Evolutionary conservation across 2,113 vertebrate genomes (phyloP).

Genomic region (Calonectris borealis): DNA sequence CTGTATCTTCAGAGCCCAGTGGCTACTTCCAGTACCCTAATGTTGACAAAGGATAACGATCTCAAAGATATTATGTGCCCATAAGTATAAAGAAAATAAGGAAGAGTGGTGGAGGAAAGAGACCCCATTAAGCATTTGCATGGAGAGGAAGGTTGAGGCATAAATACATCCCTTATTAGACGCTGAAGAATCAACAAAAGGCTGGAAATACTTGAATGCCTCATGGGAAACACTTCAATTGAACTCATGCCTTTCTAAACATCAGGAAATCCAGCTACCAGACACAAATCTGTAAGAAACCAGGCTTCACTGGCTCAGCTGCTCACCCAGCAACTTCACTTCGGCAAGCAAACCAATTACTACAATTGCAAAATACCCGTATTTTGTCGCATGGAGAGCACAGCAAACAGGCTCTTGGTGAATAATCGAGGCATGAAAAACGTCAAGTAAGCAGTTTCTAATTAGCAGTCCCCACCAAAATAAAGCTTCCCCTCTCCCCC

Average conservation of each 20-base stretch:
- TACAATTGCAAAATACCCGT: not conserved
- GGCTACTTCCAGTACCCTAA: not conserved
- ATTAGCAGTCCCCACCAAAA: not conserved
- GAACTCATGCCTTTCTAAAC: conserved; percentile 31
- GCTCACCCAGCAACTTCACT: not conserved
- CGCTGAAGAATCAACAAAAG: conserved; percentile 4
- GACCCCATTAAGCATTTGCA: not conserved
- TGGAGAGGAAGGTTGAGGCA: not conserved
- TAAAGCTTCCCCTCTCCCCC: not conserved
- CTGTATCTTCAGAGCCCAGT: not conserved
- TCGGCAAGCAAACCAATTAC: not conserved
- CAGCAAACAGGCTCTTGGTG: not conserved
- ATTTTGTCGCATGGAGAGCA: not conserved
- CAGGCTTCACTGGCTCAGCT: not conserved
- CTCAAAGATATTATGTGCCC: not conserved
- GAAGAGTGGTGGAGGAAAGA: not conserved
- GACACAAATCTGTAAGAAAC: not conserved
- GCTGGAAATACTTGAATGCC: conserved; percentile 10
- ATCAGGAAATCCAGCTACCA: conserved; percentile 34
- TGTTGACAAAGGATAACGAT: not conserved
- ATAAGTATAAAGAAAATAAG: not conserved
- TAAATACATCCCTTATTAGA: conserved; percentile 7
- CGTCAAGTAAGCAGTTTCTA: not conserved
- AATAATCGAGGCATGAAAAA: not conserved
- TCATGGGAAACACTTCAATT: conserved; percentile 2